Evolutionary conservation across 2,113 vertebrate species (phyloP).

Genomic region (Crotalus tigris): DNA sequence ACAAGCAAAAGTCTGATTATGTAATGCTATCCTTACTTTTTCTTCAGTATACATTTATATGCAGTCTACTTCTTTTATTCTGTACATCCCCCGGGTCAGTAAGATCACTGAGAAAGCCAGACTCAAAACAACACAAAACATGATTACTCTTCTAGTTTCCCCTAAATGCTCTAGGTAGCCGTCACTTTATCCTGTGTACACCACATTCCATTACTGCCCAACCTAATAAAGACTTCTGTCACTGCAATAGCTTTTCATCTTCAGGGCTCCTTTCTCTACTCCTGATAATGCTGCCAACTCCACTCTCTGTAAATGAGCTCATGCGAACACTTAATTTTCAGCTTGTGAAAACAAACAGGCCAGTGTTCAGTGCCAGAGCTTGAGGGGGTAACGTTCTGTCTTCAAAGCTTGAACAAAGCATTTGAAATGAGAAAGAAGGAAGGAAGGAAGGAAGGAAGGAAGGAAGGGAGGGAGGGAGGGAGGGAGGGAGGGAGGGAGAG

Average conservation of each 20-base stretch:
- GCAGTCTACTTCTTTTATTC: slow-evolving; percentile 23
- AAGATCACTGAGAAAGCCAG: slow-evolving; percentile 52
- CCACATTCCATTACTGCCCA: slow-evolving; percentile 69
- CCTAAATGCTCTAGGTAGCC: slow-evolving; percentile 68
- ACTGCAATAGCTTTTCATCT: slow-evolving; percentile 75
- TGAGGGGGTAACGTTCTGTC: slow-evolving; percentile 53
- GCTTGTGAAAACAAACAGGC: slow-evolving; percentile 67
- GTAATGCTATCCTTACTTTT: not conserved
- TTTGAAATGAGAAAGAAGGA: slow-evolving; percentile 57
- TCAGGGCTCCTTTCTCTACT: slow-evolving; percentile 66
- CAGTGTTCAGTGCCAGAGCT: slow-evolving; percentile 55
- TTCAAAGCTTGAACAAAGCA: slow-evolving; percentile 64
- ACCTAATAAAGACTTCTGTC: slow-evolving; percentile 81
- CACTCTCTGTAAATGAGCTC: slow-evolving; percentile 75
- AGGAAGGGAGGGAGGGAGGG: too few species aligned
- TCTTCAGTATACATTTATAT: not conserved
- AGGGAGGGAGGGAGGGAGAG: too few species aligned
- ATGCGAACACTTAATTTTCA: slow-evolving; percentile 71
- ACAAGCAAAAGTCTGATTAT: not conserved
- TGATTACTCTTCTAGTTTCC: slow-evolving; percentile 61
- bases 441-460: too few species aligned
- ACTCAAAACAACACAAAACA: slow-evolving; percentile 61
- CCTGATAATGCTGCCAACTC: slow-evolving; percentile 77
- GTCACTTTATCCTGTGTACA: slow-evolving; percentile 62
- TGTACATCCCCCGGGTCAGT: slow-evolving; percentile 48